Conservation (phyloP, 2,797 vertebrate species). For the Oreortyx pictus region DNA sequence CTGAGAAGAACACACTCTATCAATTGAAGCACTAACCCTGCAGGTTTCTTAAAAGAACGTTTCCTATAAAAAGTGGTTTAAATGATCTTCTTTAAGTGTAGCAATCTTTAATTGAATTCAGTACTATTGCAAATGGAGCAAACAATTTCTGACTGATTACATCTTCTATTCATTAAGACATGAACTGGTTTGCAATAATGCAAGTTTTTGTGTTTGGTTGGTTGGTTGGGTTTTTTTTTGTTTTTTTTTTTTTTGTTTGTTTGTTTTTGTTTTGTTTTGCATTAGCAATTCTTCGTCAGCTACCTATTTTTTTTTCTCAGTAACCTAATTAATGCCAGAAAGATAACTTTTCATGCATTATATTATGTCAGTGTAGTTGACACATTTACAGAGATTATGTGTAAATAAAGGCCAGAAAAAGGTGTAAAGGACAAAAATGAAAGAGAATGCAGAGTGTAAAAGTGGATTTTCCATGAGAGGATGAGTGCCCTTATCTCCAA, state of each 20-base stretch:
- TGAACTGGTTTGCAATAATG: constrained; percentile 36
- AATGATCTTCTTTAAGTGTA: constrained; percentile 60
- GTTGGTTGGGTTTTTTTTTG: too few relatives aligned
- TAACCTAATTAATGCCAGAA: constrained; percentile 58
- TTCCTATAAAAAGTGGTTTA: constrained; percentile 56
- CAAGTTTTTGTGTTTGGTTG: background rate
- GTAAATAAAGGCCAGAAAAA: background rate
- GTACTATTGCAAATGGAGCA: constrained; percentile 68
- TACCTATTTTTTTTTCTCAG: constrained; percentile 53
- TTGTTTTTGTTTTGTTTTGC: constrained; percentile 57
- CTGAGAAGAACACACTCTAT: background rate
- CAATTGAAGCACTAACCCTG: background rate
- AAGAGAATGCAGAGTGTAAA: constrained; percentile 12
- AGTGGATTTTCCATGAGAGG: background rate
- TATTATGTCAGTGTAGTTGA: background rate
- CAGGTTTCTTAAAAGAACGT: background rate
- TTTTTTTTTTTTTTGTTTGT: constrained; percentile 29
- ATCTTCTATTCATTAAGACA: constrained; percentile 66
- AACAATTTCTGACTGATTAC: constrained; percentile 76
- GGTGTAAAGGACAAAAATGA: background rate
- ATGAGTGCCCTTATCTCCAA: background rate
- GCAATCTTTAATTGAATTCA: constrained; percentile 75
- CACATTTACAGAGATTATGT: background rate
- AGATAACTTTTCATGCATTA: constrained; percentile 21
- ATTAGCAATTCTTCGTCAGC: constrained; percentile 53